Percentiles rank a stretch among this genome's conserved stretches.
phyloP scores from a whole-genome alignment of 2,888 invertebrate genomes.

The Drosophila paramelanica region DNA sequence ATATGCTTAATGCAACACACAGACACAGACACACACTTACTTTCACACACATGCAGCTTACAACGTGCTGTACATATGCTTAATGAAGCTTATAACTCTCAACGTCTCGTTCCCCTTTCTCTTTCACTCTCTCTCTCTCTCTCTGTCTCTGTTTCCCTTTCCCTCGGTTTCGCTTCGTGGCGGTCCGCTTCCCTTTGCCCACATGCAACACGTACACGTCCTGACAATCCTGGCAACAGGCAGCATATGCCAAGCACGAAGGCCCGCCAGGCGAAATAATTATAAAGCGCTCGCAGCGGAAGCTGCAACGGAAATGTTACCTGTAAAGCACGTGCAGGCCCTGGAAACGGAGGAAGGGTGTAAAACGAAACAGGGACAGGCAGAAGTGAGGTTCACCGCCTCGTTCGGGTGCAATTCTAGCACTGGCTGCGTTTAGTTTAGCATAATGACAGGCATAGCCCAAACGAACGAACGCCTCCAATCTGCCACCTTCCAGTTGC shows the following conservation, averaged over 20 bases:
- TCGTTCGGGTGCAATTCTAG: constrained; percentile 74
- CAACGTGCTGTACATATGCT: constrained; percentile 81
- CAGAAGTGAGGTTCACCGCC: constrained; percentile 32
- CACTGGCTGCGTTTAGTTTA: constrained; percentile 79
- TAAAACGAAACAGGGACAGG: not conserved
- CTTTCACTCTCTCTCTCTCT: constrained; percentile 6
- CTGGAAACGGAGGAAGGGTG: constrained; percentile 5
- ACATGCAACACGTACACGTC: constrained; percentile 73
- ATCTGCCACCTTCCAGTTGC: constrained; percentile 24
- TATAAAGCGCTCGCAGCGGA: constrained; percentile 80
- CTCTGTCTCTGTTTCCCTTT: constrained; percentile 12
- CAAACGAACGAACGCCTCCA: constrained; percentile 46
- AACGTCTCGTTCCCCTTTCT: constrained; percentile 44
- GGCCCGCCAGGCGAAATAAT: constrained; percentile 80
- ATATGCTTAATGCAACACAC: constrained; percentile 80
- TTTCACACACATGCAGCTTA: constrained; percentile 48
- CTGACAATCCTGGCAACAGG: constrained; percentile 78
- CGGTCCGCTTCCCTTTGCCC: constrained; percentile 21
- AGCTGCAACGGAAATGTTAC: constrained; percentile 80
- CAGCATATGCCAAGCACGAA: constrained; percentile 76
- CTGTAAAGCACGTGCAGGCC: constrained; percentile 72
- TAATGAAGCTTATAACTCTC: constrained; percentile 83
- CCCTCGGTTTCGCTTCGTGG: constrained; percentile 1
- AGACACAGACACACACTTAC: constrained; percentile 27
- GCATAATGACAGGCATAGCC: constrained; percentile 77